Conservation (phyloP, 2,113 vertebrate genomes). For the Apodemus speciosus region DNA sequence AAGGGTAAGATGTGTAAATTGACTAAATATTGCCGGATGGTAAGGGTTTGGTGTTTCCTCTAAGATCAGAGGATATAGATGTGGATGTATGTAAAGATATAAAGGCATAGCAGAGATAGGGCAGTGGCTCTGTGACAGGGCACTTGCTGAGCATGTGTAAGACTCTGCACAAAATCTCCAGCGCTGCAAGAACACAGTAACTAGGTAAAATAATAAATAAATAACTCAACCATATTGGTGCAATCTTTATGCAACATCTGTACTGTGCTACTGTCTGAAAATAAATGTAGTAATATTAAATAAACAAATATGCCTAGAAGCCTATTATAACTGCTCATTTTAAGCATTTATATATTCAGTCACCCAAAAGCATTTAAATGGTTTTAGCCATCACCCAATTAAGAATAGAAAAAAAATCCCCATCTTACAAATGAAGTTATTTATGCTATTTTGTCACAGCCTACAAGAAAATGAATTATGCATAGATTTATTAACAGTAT, state of each 20-base stretch:
- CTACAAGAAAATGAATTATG: slow-evolving; percentile 81
- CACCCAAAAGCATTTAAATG: slow-evolving; percentile 71
- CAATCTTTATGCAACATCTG: slow-evolving; percentile 65
- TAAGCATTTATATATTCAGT: slow-evolving; percentile 77
- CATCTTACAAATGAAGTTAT: slow-evolving; percentile 76
- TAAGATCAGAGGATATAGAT: not conserved
- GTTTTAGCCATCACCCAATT: slow-evolving; percentile 75
- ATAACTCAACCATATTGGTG: not conserved
- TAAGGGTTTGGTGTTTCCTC: not conserved
- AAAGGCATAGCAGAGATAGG: not conserved
- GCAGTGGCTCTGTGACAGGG: too few relatives aligned
- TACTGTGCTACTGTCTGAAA: slow-evolving; percentile 60
- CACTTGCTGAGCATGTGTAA: not conserved
- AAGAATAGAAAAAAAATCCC: slow-evolving; percentile 67
- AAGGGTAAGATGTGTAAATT: not conserved
- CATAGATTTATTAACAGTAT: slow-evolving; percentile 75
- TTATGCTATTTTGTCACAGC: slow-evolving; percentile 72
- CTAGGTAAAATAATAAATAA: not conserved
- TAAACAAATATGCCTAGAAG: slow-evolving; percentile 74
- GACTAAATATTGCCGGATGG: not conserved
- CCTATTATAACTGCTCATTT: slow-evolving; percentile 70
- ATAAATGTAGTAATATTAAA: slow-evolving; percentile 69
- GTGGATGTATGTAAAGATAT: not conserved
- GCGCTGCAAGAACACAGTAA: not conserved
- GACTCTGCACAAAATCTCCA: not conserved